A percentile compares a stretch with the other conserved stretches of the same genome.
These are phyloP conservation scores for Salticus scenicus DNA, from an alignment of 2,888 invertebrate species.

Conservation along the genomic window DNA sequence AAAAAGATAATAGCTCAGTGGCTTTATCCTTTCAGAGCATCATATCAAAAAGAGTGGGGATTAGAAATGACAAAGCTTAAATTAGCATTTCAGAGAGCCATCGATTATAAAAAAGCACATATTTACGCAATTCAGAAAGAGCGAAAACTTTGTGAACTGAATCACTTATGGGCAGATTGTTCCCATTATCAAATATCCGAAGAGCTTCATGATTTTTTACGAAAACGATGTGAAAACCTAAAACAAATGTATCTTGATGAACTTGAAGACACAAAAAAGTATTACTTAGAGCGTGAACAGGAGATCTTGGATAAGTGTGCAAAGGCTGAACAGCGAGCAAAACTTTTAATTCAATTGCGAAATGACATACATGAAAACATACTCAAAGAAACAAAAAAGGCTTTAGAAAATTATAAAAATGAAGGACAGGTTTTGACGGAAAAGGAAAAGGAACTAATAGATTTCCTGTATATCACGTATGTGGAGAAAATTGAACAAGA, in stretches of 20 bases:
- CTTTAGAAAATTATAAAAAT: slow-evolving; percentile 30
- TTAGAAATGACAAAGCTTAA: slow-evolving; percentile 58
- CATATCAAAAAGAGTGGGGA: slow-evolving; percentile 52
- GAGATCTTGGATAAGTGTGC: slow-evolving; percentile 40
- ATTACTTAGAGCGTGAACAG: slow-evolving; percentile 47
- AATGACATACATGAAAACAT: slow-evolving; percentile 32
- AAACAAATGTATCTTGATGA: slow-evolving; percentile 32
- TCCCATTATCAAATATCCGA: slow-evolving; percentile 42
- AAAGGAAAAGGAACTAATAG: slow-evolving; percentile 34
- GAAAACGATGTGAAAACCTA: slow-evolving; percentile 14
- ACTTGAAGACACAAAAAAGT: slow-evolving; percentile 47
- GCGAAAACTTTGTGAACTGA: slow-evolving; percentile 47
- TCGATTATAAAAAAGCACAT: slow-evolving; percentile 55
- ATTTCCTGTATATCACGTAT: slow-evolving; percentile 33
- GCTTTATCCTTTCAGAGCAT: slow-evolving; percentile 54
- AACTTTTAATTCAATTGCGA: slow-evolving; percentile 20
- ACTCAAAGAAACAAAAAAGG: slow-evolving; percentile 32
- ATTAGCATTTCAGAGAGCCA: slow-evolving; percentile 42
- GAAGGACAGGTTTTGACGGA: slow-evolving; percentile 35
- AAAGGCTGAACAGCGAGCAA: slow-evolving; percentile 25
- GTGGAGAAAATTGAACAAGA: slow-evolving; percentile 48
- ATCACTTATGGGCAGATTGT: slow-evolving; percentile 55
- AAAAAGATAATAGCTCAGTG: slow-evolving; percentile 54
- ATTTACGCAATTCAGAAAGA: slow-evolving; percentile 52
- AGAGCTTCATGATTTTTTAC: slow-evolving; percentile 50